Percentiles rank a stretch among this genome's conserved stretches.
Conservation (phyloP, 2,888 invertebrate species). For the Pandemis cinnamomeana region DNA sequence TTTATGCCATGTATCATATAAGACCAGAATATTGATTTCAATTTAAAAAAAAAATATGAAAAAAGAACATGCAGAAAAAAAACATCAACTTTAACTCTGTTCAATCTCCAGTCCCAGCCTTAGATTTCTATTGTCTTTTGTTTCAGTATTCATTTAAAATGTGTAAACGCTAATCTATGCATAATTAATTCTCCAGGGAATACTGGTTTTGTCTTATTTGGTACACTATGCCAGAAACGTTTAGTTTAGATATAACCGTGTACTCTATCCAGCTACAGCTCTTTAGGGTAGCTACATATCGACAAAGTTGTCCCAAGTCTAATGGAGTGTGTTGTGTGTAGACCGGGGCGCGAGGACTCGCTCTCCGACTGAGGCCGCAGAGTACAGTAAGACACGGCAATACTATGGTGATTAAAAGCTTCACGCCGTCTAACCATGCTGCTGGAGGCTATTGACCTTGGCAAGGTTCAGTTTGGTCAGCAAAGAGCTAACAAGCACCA, state of each 20-base stretch:
- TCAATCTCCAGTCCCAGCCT: no score
- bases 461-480: slow-evolving; percentile 1
- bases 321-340: slow-evolving; percentile 37
- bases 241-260: not conserved
- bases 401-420: slow-evolving; percentile 34
- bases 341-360: slow-evolving; percentile 35
- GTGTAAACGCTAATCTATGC: no score
- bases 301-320: not conserved
- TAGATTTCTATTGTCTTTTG: no score
- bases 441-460: slow-evolving; percentile 17
- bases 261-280: not conserved
- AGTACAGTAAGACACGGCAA: slow-evolving; percentile 36
- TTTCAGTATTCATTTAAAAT: no score
- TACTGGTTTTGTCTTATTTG: no score
- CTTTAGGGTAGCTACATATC: not conserved
- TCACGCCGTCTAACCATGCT: slow-evolving; percentile 28
- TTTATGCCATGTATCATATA: not conserved
- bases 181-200: no score
- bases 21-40: not conserved
- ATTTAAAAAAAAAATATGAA: no score
- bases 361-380: slow-evolving; percentile 25
- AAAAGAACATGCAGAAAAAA: no score
- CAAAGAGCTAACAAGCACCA: no score
- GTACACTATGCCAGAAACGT: no score
- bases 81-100: no score